Conservation (phyloP, 2,888 invertebrate genomes). For the Rhamnusium bicolor region DNA sequence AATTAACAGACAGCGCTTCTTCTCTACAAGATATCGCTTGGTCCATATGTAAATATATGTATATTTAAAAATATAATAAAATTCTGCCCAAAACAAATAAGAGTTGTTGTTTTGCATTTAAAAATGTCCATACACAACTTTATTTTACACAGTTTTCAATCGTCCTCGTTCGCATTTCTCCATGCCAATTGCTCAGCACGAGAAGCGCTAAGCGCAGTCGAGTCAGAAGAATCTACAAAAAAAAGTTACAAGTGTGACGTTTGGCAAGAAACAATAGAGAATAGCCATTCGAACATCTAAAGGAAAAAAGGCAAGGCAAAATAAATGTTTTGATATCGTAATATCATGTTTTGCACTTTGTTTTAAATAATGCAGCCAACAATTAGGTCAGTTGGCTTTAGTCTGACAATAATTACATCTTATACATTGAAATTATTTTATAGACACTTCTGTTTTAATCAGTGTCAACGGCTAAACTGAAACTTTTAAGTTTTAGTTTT, state of each 20-base stretch:
- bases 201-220: conserved; percentile 54
- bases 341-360: conserved; percentile 11
- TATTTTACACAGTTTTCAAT: conserved; percentile 53
- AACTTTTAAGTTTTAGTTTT: background rate
- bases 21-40: conserved; percentile 48
- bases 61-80: conserved; percentile 33
- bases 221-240: conserved; percentile 62
- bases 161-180: conserved; percentile 50
- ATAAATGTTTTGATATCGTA: conserved; percentile 22
- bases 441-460: background rate
- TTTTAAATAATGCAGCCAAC: background rate
- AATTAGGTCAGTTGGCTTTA: background rate
- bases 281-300: conserved; percentile 1
- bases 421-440: background rate
- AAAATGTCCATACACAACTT: conserved; percentile 31
- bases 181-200: conserved; percentile 55
- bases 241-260: conserved; percentile 34
- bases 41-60: conserved; percentile 44
- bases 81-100: background rate
- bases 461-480: background rate
- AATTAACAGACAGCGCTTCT: conserved; percentile 49
- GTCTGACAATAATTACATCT: background rate
- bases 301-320: background rate
- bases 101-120: conserved; percentile 5
- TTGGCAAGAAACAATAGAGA: conserved; percentile 7